These are phyloP conservation scores for Forbesichthys agassizii DNA, from an alignment of 2,113 vertebrate species.

Conservation along the genomic window DNA sequence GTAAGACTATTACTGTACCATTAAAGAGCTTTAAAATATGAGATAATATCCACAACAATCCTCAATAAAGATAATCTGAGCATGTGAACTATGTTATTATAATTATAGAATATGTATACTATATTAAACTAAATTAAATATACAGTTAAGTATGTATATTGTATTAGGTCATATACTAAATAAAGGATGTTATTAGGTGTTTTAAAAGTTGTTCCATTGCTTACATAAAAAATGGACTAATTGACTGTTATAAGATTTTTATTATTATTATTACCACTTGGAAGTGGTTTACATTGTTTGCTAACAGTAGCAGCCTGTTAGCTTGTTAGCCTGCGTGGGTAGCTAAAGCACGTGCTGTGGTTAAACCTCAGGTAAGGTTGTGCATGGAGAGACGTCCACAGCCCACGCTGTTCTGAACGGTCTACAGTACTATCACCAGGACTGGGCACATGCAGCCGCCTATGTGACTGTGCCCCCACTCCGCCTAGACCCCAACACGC, in stretches of 20 bases:
- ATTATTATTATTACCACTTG: no score
- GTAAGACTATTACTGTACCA: constrained; percentile 59
- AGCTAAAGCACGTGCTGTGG: background rate
- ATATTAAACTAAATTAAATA: no score
- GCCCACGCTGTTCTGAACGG: constrained; percentile 92
- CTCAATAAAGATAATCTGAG: no score
- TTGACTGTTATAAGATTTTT: background rate
- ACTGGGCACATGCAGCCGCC: constrained; percentile 92
- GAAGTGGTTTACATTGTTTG: no score
- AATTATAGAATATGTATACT: background rate
- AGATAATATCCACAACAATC: no score
- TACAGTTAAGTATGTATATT: no score
- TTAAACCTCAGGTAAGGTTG: constrained; percentile 84
- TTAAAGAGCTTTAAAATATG: background rate
- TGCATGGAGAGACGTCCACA: constrained; percentile 90
- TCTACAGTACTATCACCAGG: constrained; percentile 95
- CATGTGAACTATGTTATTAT: background rate
- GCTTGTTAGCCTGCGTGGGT: background rate
- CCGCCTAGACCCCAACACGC: constrained; percentile 92
- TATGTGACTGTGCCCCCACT: constrained; percentile 92
- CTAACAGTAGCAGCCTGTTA: background rate
- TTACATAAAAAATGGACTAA: background rate
- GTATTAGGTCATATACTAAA: no score
- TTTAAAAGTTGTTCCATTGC: no score
- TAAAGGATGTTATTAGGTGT: no score